Conservation (phyloP, 2,113 vertebrate genomes). For the Hippotragus niger region DNA sequence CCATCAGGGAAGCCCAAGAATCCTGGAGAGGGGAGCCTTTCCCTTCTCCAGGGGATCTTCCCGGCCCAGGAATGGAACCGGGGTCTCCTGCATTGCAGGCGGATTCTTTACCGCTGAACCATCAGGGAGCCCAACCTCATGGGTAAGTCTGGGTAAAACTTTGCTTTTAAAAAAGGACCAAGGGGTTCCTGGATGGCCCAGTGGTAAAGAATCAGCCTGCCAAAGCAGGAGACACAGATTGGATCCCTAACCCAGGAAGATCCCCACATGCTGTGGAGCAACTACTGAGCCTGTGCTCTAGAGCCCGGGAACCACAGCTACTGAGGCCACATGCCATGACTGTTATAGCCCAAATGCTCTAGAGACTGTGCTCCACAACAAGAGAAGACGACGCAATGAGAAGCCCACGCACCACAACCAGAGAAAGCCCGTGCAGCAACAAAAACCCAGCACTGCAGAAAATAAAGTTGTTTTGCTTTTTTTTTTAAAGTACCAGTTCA, state of each 20-base stretch:
- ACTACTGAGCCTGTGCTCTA: not conserved
- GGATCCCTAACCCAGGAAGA: not conserved
- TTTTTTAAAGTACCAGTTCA: not conserved
- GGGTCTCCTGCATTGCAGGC: not conserved
- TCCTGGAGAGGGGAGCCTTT: not conserved
- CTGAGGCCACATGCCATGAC: rapidly evolving
- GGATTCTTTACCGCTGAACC: not conserved
- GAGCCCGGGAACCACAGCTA: not conserved
- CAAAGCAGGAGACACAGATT: not conserved
- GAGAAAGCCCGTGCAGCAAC: not conserved
- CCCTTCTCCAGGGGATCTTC: not conserved
- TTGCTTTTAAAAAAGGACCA: not conserved
- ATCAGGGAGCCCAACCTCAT: not conserved
- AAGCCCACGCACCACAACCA: not conserved
- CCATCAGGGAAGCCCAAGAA: not conserved
- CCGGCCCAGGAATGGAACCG: not conserved
- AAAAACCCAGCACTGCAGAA: not conserved
- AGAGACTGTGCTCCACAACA: not conserved
- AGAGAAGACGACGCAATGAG: not conserved
- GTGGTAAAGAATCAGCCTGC: not conserved
- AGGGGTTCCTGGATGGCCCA: not conserved
- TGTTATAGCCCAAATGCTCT: not conserved
- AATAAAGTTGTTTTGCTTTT: not conserved
- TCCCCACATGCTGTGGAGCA: not conserved
- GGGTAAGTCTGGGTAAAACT: not conserved